phyloP scores from a whole-genome alignment of 2,888 invertebrate species.

The Papilio demoleus region DNA sequence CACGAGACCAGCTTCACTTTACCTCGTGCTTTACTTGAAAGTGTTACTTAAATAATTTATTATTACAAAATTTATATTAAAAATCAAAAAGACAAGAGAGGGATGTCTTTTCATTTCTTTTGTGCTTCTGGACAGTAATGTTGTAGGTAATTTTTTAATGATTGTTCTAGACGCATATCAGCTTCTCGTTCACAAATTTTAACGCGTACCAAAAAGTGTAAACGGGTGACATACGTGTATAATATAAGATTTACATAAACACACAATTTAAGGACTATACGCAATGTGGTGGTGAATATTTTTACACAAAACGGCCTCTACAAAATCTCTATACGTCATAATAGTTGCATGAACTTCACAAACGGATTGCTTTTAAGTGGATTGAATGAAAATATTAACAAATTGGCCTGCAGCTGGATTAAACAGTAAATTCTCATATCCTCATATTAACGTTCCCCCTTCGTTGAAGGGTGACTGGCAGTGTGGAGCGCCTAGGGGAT shows the following conservation, averaged over 20 bases:
- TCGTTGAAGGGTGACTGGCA: slow-evolving; percentile 72
- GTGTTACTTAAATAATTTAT: slow-evolving; percentile 22
- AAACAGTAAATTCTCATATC: slow-evolving; percentile 84
- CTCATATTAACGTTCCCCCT: slow-evolving; percentile 80
- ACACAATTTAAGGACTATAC: not conserved
- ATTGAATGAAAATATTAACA: slow-evolving; percentile 83
- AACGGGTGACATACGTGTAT: too few relatives aligned
- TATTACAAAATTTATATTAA: not conserved
- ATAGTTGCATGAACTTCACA: slow-evolving; percentile 55
- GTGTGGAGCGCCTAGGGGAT: slow-evolving; percentile 69
- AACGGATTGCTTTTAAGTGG: slow-evolving; percentile 74
- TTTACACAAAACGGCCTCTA: slow-evolving; percentile 15
- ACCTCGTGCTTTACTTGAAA: slow-evolving; percentile 22
- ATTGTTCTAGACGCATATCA: not conserved
- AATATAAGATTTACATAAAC: too few relatives aligned
- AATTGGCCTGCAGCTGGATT: slow-evolving; percentile 81
- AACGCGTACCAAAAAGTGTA: too few relatives aligned
- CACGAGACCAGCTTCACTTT: slow-evolving; percentile 54
- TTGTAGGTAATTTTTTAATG: not conserved
- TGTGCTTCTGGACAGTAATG: not conserved
- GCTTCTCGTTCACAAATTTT: not conserved
- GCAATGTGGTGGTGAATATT: not conserved
- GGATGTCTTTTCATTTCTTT: not conserved
- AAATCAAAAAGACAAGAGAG: not conserved
- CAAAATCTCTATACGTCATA: slow-evolving; percentile 44